These are phyloP conservation scores for Myotis findleyi DNA, from an alignment of 2,797 vertebrate genomes.

Conservation along the genomic window DNA sequence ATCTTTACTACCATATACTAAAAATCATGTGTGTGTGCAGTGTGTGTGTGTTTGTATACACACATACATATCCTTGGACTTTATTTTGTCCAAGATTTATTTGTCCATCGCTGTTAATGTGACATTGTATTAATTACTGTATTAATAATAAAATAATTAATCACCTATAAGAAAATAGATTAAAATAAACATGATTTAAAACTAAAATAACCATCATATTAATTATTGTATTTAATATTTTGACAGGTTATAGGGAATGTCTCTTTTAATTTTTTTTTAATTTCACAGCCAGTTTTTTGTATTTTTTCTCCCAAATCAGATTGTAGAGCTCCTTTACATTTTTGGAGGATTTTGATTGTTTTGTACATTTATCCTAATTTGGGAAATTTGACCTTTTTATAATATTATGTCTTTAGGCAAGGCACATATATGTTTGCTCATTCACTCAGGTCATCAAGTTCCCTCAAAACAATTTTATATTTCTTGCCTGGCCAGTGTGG, in stretches of 20 bases:
- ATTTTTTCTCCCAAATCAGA: slow-evolving; percentile 3
- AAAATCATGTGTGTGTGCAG: not conserved
- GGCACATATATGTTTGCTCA: not conserved
- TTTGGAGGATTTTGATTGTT: not conserved
- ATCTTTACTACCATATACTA: not conserved
- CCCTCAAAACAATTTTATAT: not conserved
- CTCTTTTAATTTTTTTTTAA: not conserved
- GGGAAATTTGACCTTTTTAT: not conserved
- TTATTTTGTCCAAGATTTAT: slow-evolving; percentile 22
- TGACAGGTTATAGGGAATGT: not conserved
- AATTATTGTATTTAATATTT: not conserved
- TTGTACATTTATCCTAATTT: not conserved
- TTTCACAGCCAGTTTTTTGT: not conserved
- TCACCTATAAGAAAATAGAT: not conserved
- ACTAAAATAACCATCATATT: not conserved
- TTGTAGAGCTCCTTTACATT: not conserved
- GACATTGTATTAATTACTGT: not conserved
- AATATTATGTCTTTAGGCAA: not conserved
- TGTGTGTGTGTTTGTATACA: not conserved
- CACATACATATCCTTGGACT: not conserved
- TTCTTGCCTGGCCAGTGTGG: not conserved
- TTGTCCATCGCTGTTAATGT: not conserved
- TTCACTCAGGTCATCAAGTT: not conserved
- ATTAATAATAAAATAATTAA: slow-evolving; percentile 1
- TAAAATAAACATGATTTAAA: not conserved